Evolutionary conservation across 2,797 vertebrate species (phyloP).

Genomic region (Moxostoma hubbsi): DNA sequence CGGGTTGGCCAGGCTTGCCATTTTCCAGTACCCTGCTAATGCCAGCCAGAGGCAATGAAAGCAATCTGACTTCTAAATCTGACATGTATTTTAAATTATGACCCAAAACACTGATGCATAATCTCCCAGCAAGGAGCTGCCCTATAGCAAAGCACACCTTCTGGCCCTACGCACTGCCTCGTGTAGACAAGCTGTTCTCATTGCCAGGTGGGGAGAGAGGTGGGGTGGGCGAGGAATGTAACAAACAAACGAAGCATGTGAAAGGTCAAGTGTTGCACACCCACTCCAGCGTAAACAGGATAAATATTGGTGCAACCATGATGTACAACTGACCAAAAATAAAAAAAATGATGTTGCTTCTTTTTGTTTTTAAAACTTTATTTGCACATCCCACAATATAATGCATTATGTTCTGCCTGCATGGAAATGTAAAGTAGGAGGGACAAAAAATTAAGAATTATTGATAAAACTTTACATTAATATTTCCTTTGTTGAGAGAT

Average conservation of each 20-base stretch:
- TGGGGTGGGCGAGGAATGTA: constrained; percentile 27
- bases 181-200: constrained; percentile 67
- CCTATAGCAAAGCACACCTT: constrained; percentile 65
- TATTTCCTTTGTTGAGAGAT: no score
- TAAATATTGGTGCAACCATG: neutral
- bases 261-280: constrained; percentile 37
- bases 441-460: no score
- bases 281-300: neutral
- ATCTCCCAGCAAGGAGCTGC: constrained; percentile 57
- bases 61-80: constrained; percentile 18
- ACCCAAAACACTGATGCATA: constrained; percentile 62
- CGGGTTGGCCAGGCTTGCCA: constrained; percentile 31
- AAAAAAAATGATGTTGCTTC: no score
- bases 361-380: no score
- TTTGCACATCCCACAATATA: no score
- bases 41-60: constrained; percentile 45
- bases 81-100: constrained; percentile 58
- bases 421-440: no score
- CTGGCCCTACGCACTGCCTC: constrained; percentile 56
- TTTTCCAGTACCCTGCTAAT: constrained; percentile 30
- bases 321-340: neutral
- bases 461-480: no score
- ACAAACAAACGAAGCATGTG: constrained; percentile 38
- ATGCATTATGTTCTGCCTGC: no score
- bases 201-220: constrained; percentile 47